These are phyloP conservation scores for Nasonia longicornis DNA, from an alignment of 1,140 invertebrate species.

Conservation along the genomic window DNA sequence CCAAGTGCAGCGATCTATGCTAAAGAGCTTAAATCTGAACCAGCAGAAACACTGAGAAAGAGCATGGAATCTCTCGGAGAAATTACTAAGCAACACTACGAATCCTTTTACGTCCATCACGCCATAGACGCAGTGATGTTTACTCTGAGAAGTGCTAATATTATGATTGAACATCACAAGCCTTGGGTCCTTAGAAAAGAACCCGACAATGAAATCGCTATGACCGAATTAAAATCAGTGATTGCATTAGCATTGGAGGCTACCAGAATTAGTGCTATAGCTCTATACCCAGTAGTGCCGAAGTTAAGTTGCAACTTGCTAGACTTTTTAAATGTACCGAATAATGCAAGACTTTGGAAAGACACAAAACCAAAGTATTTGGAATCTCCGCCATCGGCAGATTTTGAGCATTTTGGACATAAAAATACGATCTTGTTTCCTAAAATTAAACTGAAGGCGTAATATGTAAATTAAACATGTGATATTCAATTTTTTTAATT, in stretches of 20 bases:
- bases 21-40: conserved; percentile 71
- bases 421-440: conserved; percentile 52
- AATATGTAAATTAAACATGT: conserved; percentile 14
- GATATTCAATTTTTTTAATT: background rate
- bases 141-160: conserved; percentile 82
- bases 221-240: conserved; percentile 77
- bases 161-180: conserved; percentile 85
- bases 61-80: conserved; percentile 66
- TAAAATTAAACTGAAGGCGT: conserved; percentile 45
- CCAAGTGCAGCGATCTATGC: conserved; percentile 71
- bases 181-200: conserved; percentile 88
- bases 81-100: conserved; percentile 77
- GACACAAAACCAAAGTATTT: conserved; percentile 61
- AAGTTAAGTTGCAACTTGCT: conserved; percentile 75
- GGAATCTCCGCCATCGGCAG: background rate
- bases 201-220: conserved; percentile 62
- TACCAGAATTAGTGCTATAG: conserved; percentile 80
- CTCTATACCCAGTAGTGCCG: conserved; percentile 89
- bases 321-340: conserved; percentile 75
- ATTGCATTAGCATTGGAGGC: conserved; percentile 88
- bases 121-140: conserved; percentile 83
- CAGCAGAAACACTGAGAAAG: conserved; percentile 73
- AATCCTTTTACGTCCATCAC: conserved; percentile 85
- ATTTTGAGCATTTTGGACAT: conserved; percentile 16
- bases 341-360: conserved; percentile 69